These are phyloP conservation scores for Drosophila mayaguana DNA, from an alignment of 2,888 invertebrate genomes.

Conservation along the genomic window DNA sequence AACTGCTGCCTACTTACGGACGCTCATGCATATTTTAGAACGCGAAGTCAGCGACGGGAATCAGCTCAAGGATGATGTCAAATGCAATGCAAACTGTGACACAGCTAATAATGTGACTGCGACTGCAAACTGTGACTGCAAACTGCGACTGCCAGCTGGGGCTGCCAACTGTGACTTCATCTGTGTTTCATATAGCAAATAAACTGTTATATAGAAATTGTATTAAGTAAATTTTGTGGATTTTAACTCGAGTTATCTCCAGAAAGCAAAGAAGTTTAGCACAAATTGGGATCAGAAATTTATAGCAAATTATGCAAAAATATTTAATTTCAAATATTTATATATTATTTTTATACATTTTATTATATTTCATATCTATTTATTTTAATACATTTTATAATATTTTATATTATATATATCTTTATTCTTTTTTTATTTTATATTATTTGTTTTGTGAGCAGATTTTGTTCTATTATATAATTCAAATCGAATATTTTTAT, in stretches of 20 bases:
- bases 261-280: neutral
- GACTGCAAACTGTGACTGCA: slow-evolving; percentile 1
- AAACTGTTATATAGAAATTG: no score
- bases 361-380: no score
- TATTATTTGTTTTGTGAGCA: no score
- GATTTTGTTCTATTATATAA: no score
- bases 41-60: slow-evolving; percentile 14
- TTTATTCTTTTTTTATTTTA: no score
- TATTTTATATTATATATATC: no score
- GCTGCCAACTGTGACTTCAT: neutral
- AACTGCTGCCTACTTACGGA: slow-evolving; percentile 60
- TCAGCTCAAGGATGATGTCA: neutral
- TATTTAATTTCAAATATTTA: no score
- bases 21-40: slow-evolving; percentile 60
- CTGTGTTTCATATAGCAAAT: neutral
- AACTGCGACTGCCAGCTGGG: neutral
- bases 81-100: slow-evolving; percentile 10
- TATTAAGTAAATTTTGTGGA: neutral
- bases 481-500: no score
- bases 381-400: no score
- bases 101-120: slow-evolving; percentile 4
- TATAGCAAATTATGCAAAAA: no score
- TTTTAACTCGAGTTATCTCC: neutral
- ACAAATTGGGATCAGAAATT: no score
- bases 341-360: no score